A percentile compares a stretch with the other conserved stretches of the same genome.
phyloP scores from a whole-genome alignment of 2,888 invertebrate species.

The Gari tellinella region DNA sequence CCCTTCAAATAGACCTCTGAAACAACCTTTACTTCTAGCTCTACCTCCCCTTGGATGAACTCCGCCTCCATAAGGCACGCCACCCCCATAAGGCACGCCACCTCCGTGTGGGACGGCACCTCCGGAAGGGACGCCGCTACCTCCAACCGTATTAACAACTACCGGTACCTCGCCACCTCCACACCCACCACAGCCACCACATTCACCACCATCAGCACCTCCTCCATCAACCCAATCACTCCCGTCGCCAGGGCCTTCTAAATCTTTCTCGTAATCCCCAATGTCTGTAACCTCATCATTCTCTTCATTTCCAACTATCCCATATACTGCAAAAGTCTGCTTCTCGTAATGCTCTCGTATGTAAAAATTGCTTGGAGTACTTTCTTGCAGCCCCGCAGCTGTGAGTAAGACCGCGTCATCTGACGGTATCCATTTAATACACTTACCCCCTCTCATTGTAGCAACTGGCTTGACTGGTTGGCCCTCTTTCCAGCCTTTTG shows the following conservation, averaged over 20 bases:
- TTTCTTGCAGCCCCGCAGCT: constrained; percentile 84
- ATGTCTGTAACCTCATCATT: constrained; percentile 48
- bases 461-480: constrained; percentile 18
- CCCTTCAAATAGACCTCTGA: too few species aligned
- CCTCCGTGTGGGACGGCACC: too few species aligned
- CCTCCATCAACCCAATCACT: too few species aligned
- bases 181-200: constrained; percentile 1
- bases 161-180: constrained; percentile 4
- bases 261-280: constrained; percentile 9
- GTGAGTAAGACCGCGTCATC: constrained; percentile 82
- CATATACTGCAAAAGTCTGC: constrained; percentile 70
- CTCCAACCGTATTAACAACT: too few species aligned
- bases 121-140: too few species aligned
- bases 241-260: too few species aligned
- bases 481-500: constrained; percentile 44
- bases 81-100: too few species aligned
- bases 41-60: too few species aligned
- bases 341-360: constrained; percentile 64
- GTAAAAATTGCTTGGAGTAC: constrained; percentile 81
- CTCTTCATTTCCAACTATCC: constrained; percentile 17
- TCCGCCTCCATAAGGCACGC: too few species aligned
- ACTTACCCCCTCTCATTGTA: constrained; percentile 22
- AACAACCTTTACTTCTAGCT: too few species aligned
- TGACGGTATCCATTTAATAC: constrained; percentile 68
- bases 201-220: too few species aligned